Evolutionary conservation across 2,797 vertebrate species (phyloP).

Genomic region (Myotis vivesi): DNA sequence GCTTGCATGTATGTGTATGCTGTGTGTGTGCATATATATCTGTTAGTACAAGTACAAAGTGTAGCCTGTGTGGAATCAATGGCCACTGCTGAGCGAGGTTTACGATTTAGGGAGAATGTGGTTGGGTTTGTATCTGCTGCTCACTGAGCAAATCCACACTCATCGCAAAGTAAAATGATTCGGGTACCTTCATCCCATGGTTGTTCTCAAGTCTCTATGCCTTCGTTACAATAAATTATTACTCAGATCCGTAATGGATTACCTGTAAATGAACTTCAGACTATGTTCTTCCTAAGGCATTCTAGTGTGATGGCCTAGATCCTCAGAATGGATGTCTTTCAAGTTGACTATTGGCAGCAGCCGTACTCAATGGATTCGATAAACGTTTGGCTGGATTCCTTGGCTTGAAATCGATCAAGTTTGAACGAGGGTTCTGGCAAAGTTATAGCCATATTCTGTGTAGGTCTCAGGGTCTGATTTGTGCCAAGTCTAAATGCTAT

Average conservation of each 20-base stretch:
- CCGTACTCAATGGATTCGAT: conserved; percentile 66
- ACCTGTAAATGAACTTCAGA: conserved; percentile 68
- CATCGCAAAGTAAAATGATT: neutral
- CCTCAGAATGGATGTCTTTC: conserved; percentile 65
- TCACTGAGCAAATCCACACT: neutral
- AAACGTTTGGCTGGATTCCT: conserved; percentile 76
- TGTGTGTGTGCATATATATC: neutral
- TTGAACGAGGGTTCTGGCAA: neutral
- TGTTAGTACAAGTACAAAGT: neutral
- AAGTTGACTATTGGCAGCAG: conserved; percentile 65
- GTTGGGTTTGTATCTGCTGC: neutral
- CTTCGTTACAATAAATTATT: conserved; percentile 54
- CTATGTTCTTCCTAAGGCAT: conserved; percentile 43
- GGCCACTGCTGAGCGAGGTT: neutral
- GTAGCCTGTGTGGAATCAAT: neutral
- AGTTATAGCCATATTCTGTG: neutral
- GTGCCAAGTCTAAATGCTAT: neutral
- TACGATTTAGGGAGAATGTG: neutral
- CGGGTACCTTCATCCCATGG: neutral
- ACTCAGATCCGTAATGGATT: conserved; percentile 60
- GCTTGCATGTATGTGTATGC: accelerated
- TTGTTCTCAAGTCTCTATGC: conserved; percentile 46
- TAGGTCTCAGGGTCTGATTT: neutral
- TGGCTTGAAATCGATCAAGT: conserved; percentile 61
- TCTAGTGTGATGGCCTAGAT: conserved; percentile 22